Conservation (phyloP, 1,140 invertebrate species). For the Aphaenogaster ashmeadi region DNA sequence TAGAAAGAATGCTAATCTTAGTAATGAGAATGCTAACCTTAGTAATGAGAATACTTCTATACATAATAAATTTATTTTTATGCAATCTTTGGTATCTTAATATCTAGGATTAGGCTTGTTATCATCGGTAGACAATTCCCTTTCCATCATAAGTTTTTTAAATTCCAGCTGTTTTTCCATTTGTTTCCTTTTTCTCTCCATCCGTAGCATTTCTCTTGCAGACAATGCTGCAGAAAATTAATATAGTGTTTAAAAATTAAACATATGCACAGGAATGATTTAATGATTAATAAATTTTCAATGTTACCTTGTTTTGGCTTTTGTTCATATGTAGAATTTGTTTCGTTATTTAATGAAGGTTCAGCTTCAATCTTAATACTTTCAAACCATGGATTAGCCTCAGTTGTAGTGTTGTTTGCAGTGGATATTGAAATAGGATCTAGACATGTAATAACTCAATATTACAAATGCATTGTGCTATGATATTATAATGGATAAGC, state of each 20-base stretch:
- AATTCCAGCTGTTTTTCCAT: slow-evolving; percentile 63
- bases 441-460: not conserved
- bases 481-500: not conserved
- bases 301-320: slow-evolving; percentile 1
- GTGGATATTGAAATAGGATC: not conserved
- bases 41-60: not conserved
- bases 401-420: not conserved
- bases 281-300: not conserved
- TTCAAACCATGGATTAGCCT: not conserved
- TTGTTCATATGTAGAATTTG: not conserved
- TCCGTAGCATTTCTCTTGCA: slow-evolving; percentile 26
- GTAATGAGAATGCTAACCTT: not conserved
- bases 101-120: slow-evolving; percentile 56
- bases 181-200: slow-evolving; percentile 65
- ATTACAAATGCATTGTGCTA: not conserved
- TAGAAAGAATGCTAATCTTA: not conserved
- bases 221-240: slow-evolving; percentile 20
- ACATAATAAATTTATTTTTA: not conserved
- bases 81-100: not conserved
- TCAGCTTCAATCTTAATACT: not conserved
- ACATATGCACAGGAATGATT: not conserved
- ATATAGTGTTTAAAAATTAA: not conserved
- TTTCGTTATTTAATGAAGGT: not conserved
- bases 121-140: not conserved
- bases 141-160: slow-evolving; percentile 60